Evolutionary conservation across 2,888 invertebrate species (phyloP).

Genomic region (Xylophagus ater): DNA sequence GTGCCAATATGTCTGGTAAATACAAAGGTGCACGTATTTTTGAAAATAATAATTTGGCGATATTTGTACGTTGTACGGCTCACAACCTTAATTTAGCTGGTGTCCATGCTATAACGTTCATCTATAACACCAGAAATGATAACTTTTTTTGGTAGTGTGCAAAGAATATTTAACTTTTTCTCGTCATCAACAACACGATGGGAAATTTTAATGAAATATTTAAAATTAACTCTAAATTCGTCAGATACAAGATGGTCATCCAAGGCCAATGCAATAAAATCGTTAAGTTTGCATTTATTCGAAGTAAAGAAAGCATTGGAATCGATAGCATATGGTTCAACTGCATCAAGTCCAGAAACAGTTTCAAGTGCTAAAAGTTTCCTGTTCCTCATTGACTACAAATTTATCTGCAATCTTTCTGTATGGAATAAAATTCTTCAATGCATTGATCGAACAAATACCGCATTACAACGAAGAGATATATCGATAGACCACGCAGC

Average conservation of each 20-base stretch:
- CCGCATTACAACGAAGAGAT: not conserved
- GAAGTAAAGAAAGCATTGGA: not conserved
- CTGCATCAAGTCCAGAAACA: slow-evolving; percentile 1
- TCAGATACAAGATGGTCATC: slow-evolving; percentile 1
- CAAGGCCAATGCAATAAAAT: no score
- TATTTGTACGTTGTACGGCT: slow-evolving; percentile 1
- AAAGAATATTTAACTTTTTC: slow-evolving; percentile 1
- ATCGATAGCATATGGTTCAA: not conserved
- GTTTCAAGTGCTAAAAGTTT: slow-evolving; percentile 1
- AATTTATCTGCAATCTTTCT: no score
- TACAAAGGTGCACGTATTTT: slow-evolving; percentile 1
- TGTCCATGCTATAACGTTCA: not conserved
- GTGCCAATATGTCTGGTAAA: slow-evolving; percentile 1
- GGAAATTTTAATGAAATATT: not conserved
- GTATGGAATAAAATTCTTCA: no score
- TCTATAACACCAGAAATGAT: not conserved
- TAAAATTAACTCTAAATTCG: not conserved
- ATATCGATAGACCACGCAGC: no score
- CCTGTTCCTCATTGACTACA: not conserved
- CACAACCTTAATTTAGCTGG: slow-evolving; percentile 1
- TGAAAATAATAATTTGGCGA: not conserved
- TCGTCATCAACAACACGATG: no score
- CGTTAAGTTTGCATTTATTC: not conserved
- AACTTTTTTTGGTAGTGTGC: slow-evolving; percentile 1
- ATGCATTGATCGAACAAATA: not conserved